A percentile compares a stretch with the other conserved stretches of the same genome.
phyloP scores from a whole-genome alignment of 2,113 vertebrate genomes.

The Crotalus tigris region DNA sequence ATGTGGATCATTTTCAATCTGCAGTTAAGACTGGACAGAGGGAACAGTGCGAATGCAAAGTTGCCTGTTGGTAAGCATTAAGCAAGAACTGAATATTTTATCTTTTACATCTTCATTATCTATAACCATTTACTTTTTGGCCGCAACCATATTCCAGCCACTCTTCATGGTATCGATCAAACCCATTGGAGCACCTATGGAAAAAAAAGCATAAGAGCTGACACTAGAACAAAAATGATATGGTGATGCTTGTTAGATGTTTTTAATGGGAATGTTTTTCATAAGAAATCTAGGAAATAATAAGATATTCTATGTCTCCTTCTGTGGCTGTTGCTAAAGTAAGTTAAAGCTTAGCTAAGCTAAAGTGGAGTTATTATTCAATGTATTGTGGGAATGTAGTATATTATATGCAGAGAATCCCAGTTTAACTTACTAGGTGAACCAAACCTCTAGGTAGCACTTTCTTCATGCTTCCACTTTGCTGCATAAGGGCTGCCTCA shows the following conservation, averaged over 20 bases:
- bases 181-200: conserved; percentile 89
- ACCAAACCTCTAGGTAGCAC: neutral
- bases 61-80: neutral
- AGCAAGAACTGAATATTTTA: neutral
- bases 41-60: neutral
- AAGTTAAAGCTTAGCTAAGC: neutral
- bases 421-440: neutral
- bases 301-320: neutral
- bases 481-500: neutral
- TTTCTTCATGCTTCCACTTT: neutral
- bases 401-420: neutral
- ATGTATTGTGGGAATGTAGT: neutral
- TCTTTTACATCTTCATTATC: neutral
- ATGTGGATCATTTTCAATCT: neutral
- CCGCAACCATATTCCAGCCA: conserved; percentile 88
- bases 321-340: neutral
- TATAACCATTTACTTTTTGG: conserved; percentile 76
- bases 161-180: conserved; percentile 88
- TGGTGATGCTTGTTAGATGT: neutral
- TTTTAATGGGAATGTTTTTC: neutral
- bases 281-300: neutral
- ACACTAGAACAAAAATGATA: neutral
- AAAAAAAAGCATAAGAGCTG: neutral
- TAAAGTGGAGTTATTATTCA: neutral
- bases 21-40: neutral